Evolutionary conservation across 2,888 invertebrate genomes (phyloP).

Genomic region (Platycheirus rosarum): DNA sequence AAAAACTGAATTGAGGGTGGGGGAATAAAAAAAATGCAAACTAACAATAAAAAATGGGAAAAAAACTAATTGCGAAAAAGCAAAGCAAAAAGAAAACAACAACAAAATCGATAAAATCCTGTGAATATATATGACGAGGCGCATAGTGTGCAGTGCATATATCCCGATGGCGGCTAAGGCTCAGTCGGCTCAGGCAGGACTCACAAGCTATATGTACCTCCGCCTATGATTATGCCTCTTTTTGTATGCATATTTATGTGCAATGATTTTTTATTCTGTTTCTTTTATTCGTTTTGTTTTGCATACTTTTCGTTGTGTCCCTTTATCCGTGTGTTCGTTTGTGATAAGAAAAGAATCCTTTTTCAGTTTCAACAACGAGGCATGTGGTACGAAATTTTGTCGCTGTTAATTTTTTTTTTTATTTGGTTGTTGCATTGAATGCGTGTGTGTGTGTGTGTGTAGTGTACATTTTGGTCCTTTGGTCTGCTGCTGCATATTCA

Average conservation of each 20-base stretch:
- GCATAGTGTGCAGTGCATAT: slow-evolving; percentile 47
- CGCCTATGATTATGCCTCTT: slow-evolving; percentile 19
- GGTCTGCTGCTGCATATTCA: slow-evolving; percentile 36
- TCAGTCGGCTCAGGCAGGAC: slow-evolving; percentile 10
- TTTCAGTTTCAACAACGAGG: slow-evolving; percentile 37
- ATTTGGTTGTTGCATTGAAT: slow-evolving; percentile 10
- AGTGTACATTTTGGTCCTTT: slow-evolving; percentile 11
- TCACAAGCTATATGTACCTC: background rate
- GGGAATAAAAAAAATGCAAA: slow-evolving; percentile 51
- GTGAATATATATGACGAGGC: slow-evolving; percentile 44
- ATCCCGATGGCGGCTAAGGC: slow-evolving; percentile 37
- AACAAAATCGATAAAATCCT: slow-evolving; percentile 74
- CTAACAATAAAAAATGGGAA: slow-evolving; percentile 18
- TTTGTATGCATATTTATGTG: slow-evolving; percentile 69
- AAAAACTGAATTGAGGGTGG: slow-evolving; percentile 22
- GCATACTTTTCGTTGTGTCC: slow-evolving; percentile 50
- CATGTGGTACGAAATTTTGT: slow-evolving; percentile 36
- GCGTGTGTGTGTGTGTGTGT: slow-evolving; percentile 10
- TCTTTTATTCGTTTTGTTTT: slow-evolving; percentile 47
- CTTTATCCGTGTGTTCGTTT: slow-evolving; percentile 62
- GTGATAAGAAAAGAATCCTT: slow-evolving; percentile 64
- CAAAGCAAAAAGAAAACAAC: slow-evolving; percentile 66
- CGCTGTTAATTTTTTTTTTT: slow-evolving; percentile 9
- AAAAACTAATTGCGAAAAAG: slow-evolving; percentile 40
- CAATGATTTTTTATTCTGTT: slow-evolving; percentile 46